phyloP scores from a whole-genome alignment of 2,113 vertebrate species.

The Marmota flaviventris region DNA sequence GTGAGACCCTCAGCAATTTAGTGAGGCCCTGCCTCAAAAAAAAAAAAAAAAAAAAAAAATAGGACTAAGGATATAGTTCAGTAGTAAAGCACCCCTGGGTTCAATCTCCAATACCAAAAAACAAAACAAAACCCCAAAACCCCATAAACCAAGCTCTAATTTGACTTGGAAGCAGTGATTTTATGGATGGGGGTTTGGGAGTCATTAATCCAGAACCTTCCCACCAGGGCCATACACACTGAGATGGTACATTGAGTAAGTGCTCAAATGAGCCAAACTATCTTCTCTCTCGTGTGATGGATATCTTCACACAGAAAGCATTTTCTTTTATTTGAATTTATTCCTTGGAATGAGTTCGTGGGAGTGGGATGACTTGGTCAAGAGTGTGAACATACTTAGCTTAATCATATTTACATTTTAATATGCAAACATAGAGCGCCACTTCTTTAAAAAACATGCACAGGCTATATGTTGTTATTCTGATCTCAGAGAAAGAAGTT shows the following conservation, averaged over 20 bases:
- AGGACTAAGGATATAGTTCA: no score
- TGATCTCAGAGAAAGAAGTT: not conserved
- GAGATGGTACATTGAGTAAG: not conserved
- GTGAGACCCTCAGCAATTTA: no score
- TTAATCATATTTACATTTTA: constrained; percentile 16
- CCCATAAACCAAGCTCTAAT: not conserved
- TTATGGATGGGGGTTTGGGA: not conserved
- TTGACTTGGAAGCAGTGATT: not conserved
- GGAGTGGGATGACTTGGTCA: not conserved
- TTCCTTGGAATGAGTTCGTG: constrained; percentile 6
- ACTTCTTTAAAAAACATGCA: not conserved
- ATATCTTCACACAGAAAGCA: not conserved
- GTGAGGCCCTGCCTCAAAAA: no score
- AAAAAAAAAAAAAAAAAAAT: no score
- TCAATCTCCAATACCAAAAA: no score
- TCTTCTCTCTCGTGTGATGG: not conserved
- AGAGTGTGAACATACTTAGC: not conserved
- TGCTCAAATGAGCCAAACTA: not conserved
- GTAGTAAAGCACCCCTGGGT: no score
- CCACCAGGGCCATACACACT: fast-evolving
- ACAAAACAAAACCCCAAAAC: not conserved
- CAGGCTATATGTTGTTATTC: not conserved
- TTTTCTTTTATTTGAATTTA: constrained; percentile 40
- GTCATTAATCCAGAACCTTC: not conserved
- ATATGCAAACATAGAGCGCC: not conserved